Base-by-base conservation (phyloP, 2,797 vertebrate genomes). In the Cryptoprocta ferox region DNA sequence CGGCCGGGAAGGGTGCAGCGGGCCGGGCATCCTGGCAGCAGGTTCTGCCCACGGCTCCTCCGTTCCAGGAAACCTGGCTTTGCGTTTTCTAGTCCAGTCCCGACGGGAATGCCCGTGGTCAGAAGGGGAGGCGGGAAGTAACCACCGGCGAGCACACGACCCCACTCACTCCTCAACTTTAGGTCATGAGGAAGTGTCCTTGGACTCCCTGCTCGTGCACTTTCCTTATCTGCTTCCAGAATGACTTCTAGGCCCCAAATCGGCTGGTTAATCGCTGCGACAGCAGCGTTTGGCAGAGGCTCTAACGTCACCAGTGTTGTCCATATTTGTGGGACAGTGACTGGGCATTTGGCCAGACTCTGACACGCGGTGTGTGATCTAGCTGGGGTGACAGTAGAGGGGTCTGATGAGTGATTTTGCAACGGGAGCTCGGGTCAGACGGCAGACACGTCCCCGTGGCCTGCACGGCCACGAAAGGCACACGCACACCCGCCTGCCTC, bases 1-100 rank as follows among this genome's bases (percentile, higher is more conserved):
- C 26, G 39, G 26, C 7, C 0, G 1, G 0, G 2, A 5, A 5
- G 21, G 5, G 19, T 0, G 0, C 2, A n/a, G 0, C 13, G 39
- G 12, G 42, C 48, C 0, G 0, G 26, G 3, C 18, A 53, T 73
- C 24, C 2, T 6, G 45, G 50, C 42, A 0, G 2, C 3, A 0
- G 24, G 30, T 6, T 39, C 39, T 24, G 37, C 35, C 2, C 6
- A 11, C 6, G 13, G 12, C 5, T n/a, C 53, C n/a, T 30, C 14
- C 1, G 28, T n/a, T 9, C 45, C 13, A 5, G 35, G 37, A 39
- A 19, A 19, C 3, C n/a, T 2, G 13, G 45, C 30, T 21, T 18
- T 2, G 8, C 18, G 24, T 30, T 50, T 85, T 53, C 61, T 5
- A 1, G 48, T 30, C 83, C 35, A 15, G 37, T 6, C 3, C 75